Evolutionary conservation across 2,797 vertebrate species (phyloP).

Genomic region (Phoebastria nigripes): DNA sequence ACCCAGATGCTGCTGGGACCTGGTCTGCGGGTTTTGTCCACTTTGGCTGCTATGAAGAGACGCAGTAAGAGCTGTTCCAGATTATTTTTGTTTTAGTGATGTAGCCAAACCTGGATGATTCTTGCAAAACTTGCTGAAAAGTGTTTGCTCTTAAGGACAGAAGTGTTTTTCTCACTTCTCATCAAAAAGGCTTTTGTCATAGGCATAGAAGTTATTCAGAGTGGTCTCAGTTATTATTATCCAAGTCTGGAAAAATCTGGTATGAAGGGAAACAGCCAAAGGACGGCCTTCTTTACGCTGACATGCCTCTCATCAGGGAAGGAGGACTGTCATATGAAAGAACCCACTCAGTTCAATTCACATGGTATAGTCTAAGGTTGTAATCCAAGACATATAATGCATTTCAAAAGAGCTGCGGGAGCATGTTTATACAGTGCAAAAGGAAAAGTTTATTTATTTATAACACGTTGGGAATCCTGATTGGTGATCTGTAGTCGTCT

Average conservation of each 20-base stretch:
- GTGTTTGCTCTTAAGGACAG: not conserved
- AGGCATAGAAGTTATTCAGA: not conserved
- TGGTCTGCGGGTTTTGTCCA: not conserved
- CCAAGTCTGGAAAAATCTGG: not conserved
- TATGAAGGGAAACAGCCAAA: not conserved
- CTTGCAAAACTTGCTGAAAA: not conserved
- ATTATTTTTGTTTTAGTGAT: not conserved
- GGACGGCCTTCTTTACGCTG: not conserved
- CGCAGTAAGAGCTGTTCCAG: not conserved
- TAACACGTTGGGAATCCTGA: not conserved
- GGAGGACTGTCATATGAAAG: not conserved
- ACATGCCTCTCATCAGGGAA: not conserved
- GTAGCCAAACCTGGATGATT: not conserved
- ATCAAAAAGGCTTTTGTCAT: not conserved
- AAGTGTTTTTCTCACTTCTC: not conserved
- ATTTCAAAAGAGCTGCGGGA: not conserved
- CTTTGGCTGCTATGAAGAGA: not conserved
- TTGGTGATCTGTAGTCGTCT: not conserved
- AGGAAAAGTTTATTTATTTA: not conserved
- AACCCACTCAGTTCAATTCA: not conserved
- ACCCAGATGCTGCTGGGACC: not conserved
- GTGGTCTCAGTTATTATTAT: not conserved
- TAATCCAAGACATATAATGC: not conserved
- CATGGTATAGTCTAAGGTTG: not conserved
- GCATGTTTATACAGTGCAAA: not conserved